Evolutionary conservation across 2,113 vertebrate species (phyloP), one percentile per base, ranked within the genome.

Genomic region (Cichladusa arquata): DNA sequence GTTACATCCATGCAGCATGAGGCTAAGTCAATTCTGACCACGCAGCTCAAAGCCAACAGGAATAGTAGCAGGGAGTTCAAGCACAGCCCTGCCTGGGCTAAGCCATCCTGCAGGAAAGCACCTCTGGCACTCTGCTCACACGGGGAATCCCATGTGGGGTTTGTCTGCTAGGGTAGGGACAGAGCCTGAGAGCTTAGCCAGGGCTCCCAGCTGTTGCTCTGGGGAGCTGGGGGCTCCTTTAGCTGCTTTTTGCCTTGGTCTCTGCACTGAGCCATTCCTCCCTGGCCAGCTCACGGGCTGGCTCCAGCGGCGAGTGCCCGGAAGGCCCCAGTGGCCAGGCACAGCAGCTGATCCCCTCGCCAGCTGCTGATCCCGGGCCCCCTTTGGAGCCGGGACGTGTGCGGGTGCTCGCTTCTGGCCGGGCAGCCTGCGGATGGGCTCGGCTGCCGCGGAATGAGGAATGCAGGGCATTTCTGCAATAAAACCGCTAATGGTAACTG

Each of bases 81-180:
- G 22, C 74, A 12, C 57, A 48, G 40, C 57, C 42, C 29, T 34
- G 9, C 60, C 38, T 22, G 42, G 51, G 56, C 61, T 54, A 20
- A 44, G 33, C 65, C 25, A 8, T 51, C 61, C 65, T 44, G 18
- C 5, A 3, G 40, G 48, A 40, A 56, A 72, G 31, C 26, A 22
- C 23, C 57, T 56, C 40, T 2, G 3, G 5, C 19, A 12, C 40
- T 29, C 29, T 17, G 44, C 40, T 72, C 44, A 3, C 24, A 18
- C 28, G n/a, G 33, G 65, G 7, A 24, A 54, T 67, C 24, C 42
- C 17, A 0, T 0, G 3, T 3, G 0, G 4, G 12, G 3, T 44
- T 57, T 74, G 61, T 11, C n/a, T 16, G 28, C 56, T 24, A 38
- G 20, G 61, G 10, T 1, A 10, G 54, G 81, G 51, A 11, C 20